Base-by-base conservation (phyloP, 2,888 invertebrate species). In the Odontocolon sp. region DNA sequence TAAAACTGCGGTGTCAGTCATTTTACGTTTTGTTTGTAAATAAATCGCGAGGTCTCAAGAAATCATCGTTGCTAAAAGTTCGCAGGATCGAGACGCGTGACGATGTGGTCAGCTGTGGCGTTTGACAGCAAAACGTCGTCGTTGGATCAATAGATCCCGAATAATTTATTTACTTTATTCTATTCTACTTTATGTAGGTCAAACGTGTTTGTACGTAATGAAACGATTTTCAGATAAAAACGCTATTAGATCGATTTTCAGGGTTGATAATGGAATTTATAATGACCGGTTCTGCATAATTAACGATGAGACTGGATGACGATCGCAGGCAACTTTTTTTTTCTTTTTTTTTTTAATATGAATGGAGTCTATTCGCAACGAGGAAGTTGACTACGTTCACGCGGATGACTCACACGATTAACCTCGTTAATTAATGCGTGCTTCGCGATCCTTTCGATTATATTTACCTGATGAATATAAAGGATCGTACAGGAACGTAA, bases 381-480 rank as follows among this genome's bases (percentile, higher is more conserved):
- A 6, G 9, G 11, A 28, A 40, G 31, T 23, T 38, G 38, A 31
- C 71, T 47, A 72, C n/a, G 47, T 67, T 73, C 66, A 59, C 33
- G 6, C 16, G 52, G 40, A 57, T 50, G 40, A 66, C 16, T 42
- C 50, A 23, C 16, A 5, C 1, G 26, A 18, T 66, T 73, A 73
- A 73, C 66, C 66, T 73, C 57, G n/a, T n/a, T n/a, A n/a, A n/a
- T n/a, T 2, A 28, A 21, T 3, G 9, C 38, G 23, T 36, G n/a
- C 16, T 8, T 28, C 11, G 5, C 18, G 1, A 2, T 21, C 16
- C 0, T 3, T 18, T 16, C 21, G 31, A 56, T 61, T 9, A 11
- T 36, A 23, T 52, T 36, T 36, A 86, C 86, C 86, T 86, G 72
- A 70, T 71, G n/a, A 82, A 69, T 68, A 76, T 56, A 26, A 80